Evolutionary conservation across 2,113 vertebrate genomes (phyloP).

Genomic region (Aythya baeri): DNA sequence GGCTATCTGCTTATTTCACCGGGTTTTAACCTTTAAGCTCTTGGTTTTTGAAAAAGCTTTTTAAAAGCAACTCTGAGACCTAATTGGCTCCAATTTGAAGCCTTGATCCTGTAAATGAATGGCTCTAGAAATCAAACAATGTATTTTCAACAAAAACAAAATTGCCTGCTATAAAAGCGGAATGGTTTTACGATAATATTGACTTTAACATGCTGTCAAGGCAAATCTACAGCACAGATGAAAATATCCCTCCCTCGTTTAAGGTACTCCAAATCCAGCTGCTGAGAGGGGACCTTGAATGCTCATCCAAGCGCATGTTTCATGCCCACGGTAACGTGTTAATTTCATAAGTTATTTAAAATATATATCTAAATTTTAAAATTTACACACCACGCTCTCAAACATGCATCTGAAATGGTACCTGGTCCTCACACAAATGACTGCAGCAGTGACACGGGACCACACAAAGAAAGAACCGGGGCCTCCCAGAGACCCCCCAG

Average conservation of each 20-base stretch:
- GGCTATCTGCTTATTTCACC: not conserved
- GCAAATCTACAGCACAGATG: constrained; percentile 67
- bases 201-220: constrained; percentile 72
- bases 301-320: not conserved
- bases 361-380: not conserved
- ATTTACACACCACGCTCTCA: not conserved
- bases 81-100: constrained; percentile 22
- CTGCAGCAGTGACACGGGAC: not conserved
- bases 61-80: constrained; percentile 18
- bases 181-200: constrained; percentile 50
- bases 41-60: not conserved
- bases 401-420: too few relatives aligned
- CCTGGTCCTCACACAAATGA: not conserved
- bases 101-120: constrained; percentile 40
- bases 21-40: constrained; percentile 3
- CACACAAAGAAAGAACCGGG: not conserved
- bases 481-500: too few relatives aligned
- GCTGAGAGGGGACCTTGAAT: not conserved
- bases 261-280: not conserved
- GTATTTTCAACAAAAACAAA: constrained; percentile 30
- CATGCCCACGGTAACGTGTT: not conserved
- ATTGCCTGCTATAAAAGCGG: constrained; percentile 61
- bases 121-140: constrained; percentile 50
- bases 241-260: not conserved
- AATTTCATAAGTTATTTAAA: not conserved